Base-by-base conservation (phyloP, 2,113 vertebrate genomes). In the Zapornia atra region DNA sequence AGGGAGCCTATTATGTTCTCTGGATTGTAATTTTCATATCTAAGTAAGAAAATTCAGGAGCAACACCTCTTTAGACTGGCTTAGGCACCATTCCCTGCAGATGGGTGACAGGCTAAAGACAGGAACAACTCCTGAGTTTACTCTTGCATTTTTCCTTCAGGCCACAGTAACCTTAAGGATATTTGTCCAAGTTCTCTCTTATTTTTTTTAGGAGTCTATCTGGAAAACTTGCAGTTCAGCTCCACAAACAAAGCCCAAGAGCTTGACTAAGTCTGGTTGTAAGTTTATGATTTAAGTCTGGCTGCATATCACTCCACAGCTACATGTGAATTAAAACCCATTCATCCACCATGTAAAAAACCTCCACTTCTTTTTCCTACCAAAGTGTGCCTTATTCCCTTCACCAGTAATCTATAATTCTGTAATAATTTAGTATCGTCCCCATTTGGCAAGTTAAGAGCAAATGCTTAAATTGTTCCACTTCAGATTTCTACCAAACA, bases 361-460 rank as follows among this genome's bases (percentile, higher is more conserved):
- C 29, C 29, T 77, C 38, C 31, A 31, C 15, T 82, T 89, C 64
- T 92, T 87, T 92, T 91, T 75, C 44, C 53, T 66, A 29, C 77
- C 34, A 59, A 84, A 86, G 21, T 26, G 5, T 60, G 34, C 16
- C 8, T 82, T 88, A 88, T 59, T 88, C 65, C 57, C 40, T 93
- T 89, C 57, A 51, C 59, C 44, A 83, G 48, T 68, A 92, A 75
- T 26, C 48, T 78, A 2, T 76, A 91, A 81, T 82, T 82, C 69
- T 86, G 61, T 65, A 88, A 38, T 82, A 84, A 93, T 79, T 88
- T 91, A 46, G 61, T 76, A 42, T 86, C 6, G 5, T 87, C 77
- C 77, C 88, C 61, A 50, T 89, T 92, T 96, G 92, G 56, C 90
- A 89, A 86, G 38, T 85, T 81, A 94, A 92, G 24, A 56, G 33